Conservation (phyloP, 2,113 vertebrate genomes). For the Datnioides undecimradiatus region DNA sequence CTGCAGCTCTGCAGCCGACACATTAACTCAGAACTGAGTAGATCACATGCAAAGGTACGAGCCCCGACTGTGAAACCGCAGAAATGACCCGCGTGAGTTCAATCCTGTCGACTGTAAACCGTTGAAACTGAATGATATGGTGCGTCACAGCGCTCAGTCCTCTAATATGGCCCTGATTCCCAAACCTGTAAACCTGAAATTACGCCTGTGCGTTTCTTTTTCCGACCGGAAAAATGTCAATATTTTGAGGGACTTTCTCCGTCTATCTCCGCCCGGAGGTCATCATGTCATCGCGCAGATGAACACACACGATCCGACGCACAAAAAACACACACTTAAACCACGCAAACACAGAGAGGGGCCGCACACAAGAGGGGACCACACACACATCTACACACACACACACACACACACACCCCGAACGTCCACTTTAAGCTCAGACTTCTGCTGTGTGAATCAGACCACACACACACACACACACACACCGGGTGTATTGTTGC, state of each 20-base stretch:
- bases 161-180: background rate
- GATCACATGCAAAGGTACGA: background rate
- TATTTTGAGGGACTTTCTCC: background rate
- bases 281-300: background rate
- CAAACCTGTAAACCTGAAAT: background rate
- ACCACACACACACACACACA: conserved; percentile 55
- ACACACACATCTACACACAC: conserved; percentile 47
- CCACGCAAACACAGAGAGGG: background rate
- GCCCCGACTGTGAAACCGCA: background rate
- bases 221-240: background rate
- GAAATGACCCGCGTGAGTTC: background rate
- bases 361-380: background rate
- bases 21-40: background rate
- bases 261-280: background rate
- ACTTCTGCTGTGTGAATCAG: conserved; percentile 29
- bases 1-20: too few relatives aligned
- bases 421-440: conserved; percentile 1
- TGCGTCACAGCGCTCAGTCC: background rate
- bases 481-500: conserved; percentile 40
- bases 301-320: background rate
- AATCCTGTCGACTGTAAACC: background rate
- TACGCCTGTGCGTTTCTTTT: background rate
- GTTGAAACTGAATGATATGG: background rate
- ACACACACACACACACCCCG: background rate
- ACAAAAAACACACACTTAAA: conserved; percentile 13